Evolutionary conservation across 2,797 vertebrate species (phyloP).

Genomic region (Brachymystax lenok): DNA sequence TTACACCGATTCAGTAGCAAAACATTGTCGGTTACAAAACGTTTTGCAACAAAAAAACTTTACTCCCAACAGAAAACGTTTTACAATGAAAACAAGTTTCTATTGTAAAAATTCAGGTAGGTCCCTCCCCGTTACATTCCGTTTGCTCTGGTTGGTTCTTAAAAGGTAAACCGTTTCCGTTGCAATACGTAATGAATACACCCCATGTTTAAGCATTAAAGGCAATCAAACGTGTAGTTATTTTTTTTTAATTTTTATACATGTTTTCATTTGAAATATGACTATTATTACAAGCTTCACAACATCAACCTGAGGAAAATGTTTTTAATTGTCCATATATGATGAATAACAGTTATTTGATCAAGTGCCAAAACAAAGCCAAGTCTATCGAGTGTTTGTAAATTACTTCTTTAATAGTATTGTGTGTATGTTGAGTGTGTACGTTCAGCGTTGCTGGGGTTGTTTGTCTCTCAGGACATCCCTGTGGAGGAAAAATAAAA

Average conservation of each 20-base stretch:
- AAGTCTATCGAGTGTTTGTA: slow-evolving; percentile 32
- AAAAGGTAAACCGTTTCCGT: no score
- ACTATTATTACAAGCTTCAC: slow-evolving; percentile 42
- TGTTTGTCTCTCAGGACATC: slow-evolving; percentile 61
- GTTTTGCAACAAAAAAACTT: no score
- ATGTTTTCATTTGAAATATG: slow-evolving; percentile 8
- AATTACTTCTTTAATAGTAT: slow-evolving; percentile 27
- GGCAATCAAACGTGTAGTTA: slow-evolving; percentile 26
- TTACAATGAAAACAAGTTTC: no score
- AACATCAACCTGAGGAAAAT: slow-evolving; percentile 34
- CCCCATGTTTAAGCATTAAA: slow-evolving; percentile 20
- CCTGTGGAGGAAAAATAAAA: slow-evolving; percentile 54
- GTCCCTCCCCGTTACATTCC: no score
- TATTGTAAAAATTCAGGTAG: no score
- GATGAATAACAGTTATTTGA: background rate
- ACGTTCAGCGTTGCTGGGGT: slow-evolving; percentile 25
- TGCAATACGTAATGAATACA: no score
- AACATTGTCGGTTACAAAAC: no score
- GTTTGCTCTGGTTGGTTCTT: no score
- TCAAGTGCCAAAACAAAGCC: slow-evolving; percentile 37
- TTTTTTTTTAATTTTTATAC: no score
- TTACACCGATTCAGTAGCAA: no score
- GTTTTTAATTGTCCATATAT: slow-evolving; percentile 18
- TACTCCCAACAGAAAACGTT: no score
- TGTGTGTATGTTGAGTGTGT: slow-evolving; percentile 24